Conservation (phyloP, 1,140 invertebrate species). For the Kradibia gibbosae region DNA sequence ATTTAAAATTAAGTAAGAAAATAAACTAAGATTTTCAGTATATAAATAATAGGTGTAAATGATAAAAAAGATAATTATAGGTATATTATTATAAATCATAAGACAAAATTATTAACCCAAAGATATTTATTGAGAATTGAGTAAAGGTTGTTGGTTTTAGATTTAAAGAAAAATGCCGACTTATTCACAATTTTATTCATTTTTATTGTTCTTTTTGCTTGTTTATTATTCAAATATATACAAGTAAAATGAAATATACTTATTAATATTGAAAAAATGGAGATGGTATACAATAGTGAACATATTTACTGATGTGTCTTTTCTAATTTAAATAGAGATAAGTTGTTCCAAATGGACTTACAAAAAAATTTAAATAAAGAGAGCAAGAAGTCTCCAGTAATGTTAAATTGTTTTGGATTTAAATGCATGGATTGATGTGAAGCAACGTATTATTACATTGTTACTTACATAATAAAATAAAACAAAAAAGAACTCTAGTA, state of each 20-base stretch:
- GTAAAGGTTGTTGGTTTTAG: neutral
- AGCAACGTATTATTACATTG: neutral
- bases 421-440: neutral
- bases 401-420: slow-evolving; percentile 11
- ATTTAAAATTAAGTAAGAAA: too few relatives aligned
- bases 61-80: too few relatives aligned
- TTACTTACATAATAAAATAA: neutral
- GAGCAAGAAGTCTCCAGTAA: neutral
- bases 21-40: too few relatives aligned
- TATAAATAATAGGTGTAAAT: too few relatives aligned
- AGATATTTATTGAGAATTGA: too few relatives aligned
- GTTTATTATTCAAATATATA: neutral
- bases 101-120: too few relatives aligned
- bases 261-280: neutral
- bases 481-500: neutral
- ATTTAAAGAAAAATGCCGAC: neutral
- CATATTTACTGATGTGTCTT: neutral
- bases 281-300: slow-evolving; percentile 11
- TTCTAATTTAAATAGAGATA: slow-evolving; percentile 43
- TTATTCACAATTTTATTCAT: neutral
- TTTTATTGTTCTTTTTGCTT: neutral
- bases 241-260: slow-evolving; percentile 12
- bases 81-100: too few relatives aligned
- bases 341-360: slow-evolving; percentile 33
- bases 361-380: neutral